Evolutionary conservation across 1,140 invertebrate genomes (phyloP), one percentile per base, ranked within the genome.

Genomic region (Atopsyche davidsoni): DNA sequence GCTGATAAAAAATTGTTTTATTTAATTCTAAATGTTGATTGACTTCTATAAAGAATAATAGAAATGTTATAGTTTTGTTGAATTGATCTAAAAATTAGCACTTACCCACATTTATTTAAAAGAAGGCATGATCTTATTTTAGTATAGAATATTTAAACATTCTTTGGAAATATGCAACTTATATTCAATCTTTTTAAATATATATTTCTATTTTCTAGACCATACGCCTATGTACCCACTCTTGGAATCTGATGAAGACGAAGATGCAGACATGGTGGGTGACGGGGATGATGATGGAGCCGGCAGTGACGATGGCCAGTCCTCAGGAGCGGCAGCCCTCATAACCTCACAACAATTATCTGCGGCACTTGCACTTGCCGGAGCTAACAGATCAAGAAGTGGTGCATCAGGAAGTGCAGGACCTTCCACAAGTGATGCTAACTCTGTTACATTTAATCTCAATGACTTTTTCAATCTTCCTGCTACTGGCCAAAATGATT

Each of bases 301-400:
- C 13, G 43, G 25, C 10, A 38, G 13, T 4, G 45, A 24, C 2
- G 55, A 46, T 13, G 22, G 10, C 14, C 18, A 35, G 19, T 28
- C 18, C 19, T n/a, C 25, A 4, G 7, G 9, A 4, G 36, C 25
- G 1, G 47, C 25, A 1, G 21, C 40, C 0, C 39, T 53, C 2
- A 58, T 58, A 16, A 58, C 55, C 1, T 32, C 51, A 7, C 51
- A 58, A 38, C 55, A 58, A 36, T 38, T 58, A 28, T 53, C 55
- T 3, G 38, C 51, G 9, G 55, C 55, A 2, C 45, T 58, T 17
- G 54, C 54, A 18, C 23, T 57, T 21, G 54, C 54, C 1, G 49
- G 50, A 19, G 39, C 47, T 19, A 18, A 49, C 2, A n/a, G n/a
- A n/a, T n/a, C n/a, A n/a, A n/a, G n/a, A n/a, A n/a, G n/a, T n/a